phyloP scores from a whole-genome alignment of 2,888 invertebrate species.

The Arenicola marina region DNA sequence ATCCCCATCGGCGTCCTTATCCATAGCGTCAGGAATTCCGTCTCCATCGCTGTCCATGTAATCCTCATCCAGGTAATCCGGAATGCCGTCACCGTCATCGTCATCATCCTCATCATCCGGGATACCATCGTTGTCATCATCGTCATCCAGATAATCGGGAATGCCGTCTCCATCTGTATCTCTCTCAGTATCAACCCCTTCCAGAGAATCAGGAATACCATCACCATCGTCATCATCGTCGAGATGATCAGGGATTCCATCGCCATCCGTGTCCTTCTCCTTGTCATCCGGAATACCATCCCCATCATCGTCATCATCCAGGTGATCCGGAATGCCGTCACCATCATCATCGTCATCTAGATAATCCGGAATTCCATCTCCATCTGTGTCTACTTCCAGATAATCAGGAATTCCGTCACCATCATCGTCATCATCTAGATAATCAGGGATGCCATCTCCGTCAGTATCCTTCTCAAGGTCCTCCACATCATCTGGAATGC shows the following conservation, averaged over 20 bases:
- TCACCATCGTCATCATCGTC: constrained; percentile 48
- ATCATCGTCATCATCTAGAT: constrained; percentile 38
- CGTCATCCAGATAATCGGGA: constrained; percentile 30
- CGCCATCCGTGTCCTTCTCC: constrained; percentile 41
- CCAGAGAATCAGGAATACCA: constrained; percentile 49
- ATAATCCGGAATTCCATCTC: constrained; percentile 38
- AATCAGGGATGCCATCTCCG: constrained; percentile 40
- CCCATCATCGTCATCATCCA: constrained; percentile 30
- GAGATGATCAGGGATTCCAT: constrained; percentile 42
- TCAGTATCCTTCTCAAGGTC: constrained; percentile 17
- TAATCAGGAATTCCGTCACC: constrained; percentile 49
- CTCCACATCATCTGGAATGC: constrained; percentile 27
- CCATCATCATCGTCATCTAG: constrained; percentile 42
- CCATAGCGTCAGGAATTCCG: constrained; percentile 44
- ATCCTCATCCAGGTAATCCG: constrained; percentile 24
- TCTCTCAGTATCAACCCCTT: too few relatives aligned
- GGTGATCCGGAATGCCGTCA: constrained; percentile 50
- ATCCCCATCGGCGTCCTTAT: constrained; percentile 46
- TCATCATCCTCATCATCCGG: constrained; percentile 40
- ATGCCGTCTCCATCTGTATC: constrained; percentile 53
- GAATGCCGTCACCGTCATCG: constrained; percentile 35
- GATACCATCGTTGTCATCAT: constrained; percentile 44
- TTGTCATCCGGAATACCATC: too few relatives aligned
- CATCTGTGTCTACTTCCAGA: constrained; percentile 32
- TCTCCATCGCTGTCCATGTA: constrained; percentile 44